Percentiles rank a stretch among this genome's conserved stretches.
phyloP scores from a whole-genome alignment of 2,888 invertebrate genomes.

The Meiosimyza decipiens region DNA sequence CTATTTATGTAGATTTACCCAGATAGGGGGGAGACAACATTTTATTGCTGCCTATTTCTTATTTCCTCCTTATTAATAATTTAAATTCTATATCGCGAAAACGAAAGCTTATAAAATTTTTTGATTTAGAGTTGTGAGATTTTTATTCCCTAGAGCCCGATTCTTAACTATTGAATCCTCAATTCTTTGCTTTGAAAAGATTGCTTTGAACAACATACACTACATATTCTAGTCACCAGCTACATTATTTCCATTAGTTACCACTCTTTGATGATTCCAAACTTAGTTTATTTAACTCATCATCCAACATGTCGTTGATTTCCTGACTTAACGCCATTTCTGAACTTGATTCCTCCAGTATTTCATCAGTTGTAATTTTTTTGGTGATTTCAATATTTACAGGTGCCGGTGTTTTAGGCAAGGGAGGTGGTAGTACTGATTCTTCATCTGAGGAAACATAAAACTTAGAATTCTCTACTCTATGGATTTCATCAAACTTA shows the following conservation, averaged over 20 bases:
- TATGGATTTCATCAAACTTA: slow-evolving; percentile 52
- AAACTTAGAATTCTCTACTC: slow-evolving; percentile 63
- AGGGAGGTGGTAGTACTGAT: slow-evolving; percentile 46
- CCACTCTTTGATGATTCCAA: slow-evolving; percentile 46
- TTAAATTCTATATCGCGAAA: too few relatives aligned
- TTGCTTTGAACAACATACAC: background rate
- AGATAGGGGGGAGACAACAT: too few relatives aligned
- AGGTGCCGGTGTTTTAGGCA: slow-evolving; percentile 57
- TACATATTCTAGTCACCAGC: background rate
- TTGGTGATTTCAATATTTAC: slow-evolving; percentile 64
- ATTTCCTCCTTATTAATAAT: too few relatives aligned
- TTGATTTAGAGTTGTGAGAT: too few relatives aligned
- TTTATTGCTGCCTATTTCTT: too few relatives aligned
- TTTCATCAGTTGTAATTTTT: slow-evolving; percentile 61
- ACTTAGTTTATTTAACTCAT: slow-evolving; percentile 61
- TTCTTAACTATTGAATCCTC: too few relatives aligned
- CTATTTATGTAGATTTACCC: too few relatives aligned
- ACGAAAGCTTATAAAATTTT: too few relatives aligned
- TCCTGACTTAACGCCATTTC: slow-evolving; percentile 60
- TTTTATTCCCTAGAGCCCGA: too few relatives aligned
- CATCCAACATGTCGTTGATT: slow-evolving; percentile 63
- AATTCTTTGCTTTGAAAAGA: background rate
- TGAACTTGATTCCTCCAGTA: slow-evolving; percentile 58
- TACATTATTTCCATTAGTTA: background rate
- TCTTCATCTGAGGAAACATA: slow-evolving; percentile 57